Percentiles rank a stretch among this genome's conserved stretches.
Evolutionary conservation across 2,113 vertebrate species (phyloP).

Genomic region (Cyphomyrus plagiostoma): DNA sequence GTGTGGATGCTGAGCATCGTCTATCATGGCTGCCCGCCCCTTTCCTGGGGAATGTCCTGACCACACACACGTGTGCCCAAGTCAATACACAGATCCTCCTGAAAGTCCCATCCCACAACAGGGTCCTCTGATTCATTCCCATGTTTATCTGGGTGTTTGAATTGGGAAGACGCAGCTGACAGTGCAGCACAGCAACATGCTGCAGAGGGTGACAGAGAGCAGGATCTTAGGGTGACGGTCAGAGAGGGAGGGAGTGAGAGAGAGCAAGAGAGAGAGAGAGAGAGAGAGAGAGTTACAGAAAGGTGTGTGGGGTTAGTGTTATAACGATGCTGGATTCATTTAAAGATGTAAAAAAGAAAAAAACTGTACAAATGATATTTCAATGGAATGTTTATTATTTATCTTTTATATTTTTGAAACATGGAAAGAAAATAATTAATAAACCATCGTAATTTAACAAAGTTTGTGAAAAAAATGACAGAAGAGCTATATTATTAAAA

Average conservation of each 20-base stretch:
- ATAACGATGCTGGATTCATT: constrained; percentile 55
- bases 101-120: not conserved
- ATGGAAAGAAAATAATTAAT: constrained; percentile 53
- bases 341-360: constrained; percentile 52
- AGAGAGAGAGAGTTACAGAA: constrained; percentile 46
- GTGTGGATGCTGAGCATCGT: not conserved
- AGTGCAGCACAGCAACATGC: not conserved
- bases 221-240: not conserved
- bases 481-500: constrained; percentile 56
- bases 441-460: constrained; percentile 57
- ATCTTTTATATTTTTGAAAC: constrained; percentile 69
- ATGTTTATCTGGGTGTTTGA: not conserved
- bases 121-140: not conserved
- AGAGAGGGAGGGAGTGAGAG: not conserved
- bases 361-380: constrained; percentile 65
- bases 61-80: not conserved
- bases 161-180: not conserved
- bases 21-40: not conserved
- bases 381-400: constrained; percentile 72
- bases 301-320: constrained; percentile 45
- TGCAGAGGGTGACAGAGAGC: not conserved
- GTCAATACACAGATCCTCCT: not conserved
- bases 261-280: constrained; percentile 19
- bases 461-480: constrained; percentile 59
- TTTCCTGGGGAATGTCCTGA: not conserved